phyloP scores from a whole-genome alignment of 2,888 invertebrate species.

The Onthophagus sagittarius region DNA sequence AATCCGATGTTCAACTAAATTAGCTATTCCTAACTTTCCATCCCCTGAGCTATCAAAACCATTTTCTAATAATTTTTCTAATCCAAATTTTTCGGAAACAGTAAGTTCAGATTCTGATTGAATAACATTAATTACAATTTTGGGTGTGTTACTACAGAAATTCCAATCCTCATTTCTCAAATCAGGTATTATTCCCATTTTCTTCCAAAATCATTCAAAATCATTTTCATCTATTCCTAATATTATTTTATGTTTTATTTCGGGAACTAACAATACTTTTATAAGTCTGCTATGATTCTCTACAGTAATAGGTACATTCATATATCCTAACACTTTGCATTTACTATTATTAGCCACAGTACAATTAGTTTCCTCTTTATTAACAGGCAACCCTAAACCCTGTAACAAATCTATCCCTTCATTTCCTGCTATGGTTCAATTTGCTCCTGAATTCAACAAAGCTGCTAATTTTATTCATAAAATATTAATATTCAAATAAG shows the following conservation, averaged over 20 bases:
- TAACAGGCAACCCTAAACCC: not conserved
- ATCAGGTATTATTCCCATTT: conserved; percentile 25
- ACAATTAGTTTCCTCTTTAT: not conserved
- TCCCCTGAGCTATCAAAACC: no score
- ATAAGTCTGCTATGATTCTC: not conserved
- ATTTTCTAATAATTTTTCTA: not conserved
- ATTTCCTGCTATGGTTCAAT: no score
- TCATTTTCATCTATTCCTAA: conserved; percentile 22
- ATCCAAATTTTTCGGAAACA: not conserved
- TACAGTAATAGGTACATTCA: not conserved
- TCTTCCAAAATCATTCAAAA: conserved; percentile 23
- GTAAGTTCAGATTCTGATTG: not conserved
- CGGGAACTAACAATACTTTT: conserved; percentile 16
- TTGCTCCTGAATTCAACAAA: no score
- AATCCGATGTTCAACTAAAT: conserved; percentile 18
- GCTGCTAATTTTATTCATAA: conserved; percentile 1
- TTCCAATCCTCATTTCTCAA: conserved; percentile 17
- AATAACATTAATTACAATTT: not conserved
- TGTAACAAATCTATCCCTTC: not conserved
- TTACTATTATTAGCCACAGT: not conserved
- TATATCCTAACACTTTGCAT: not conserved
- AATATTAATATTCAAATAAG: conserved; percentile 11
- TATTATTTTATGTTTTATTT: conserved; percentile 14
- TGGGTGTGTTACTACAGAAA: conserved; percentile 2
- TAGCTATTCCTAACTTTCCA: conserved; percentile 17